Conservation (phyloP, 2,888 invertebrate species). For the Amiota minor region DNA sequence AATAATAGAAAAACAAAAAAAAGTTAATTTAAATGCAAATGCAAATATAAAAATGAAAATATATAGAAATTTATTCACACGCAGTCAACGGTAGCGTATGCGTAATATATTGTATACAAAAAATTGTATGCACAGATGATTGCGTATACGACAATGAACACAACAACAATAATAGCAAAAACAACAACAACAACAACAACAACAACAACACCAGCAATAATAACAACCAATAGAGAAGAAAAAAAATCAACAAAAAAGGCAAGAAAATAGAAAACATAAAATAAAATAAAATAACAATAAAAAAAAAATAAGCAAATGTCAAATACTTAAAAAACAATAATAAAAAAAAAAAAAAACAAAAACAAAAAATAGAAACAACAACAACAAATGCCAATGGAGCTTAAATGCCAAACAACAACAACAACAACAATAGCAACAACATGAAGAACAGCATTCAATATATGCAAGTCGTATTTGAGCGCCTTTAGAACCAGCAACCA, state of each 20-base stretch:
- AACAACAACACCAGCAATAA: not conserved
- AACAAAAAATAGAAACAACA: too few species aligned
- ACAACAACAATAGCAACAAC: too few species aligned
- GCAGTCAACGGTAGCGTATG: too few species aligned
- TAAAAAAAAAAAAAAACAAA: not conserved
- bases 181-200: too few species aligned
- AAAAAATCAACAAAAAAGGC: not conserved
- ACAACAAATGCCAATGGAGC: not conserved
- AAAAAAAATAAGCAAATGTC: not conserved
- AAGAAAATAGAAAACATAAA: constrained; percentile 4
- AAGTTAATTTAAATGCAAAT: too few species aligned
- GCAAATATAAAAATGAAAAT: too few species aligned
- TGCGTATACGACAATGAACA: not conserved
- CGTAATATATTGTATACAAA: too few species aligned
- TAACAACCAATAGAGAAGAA: not conserved
- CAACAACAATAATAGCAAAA: not conserved
- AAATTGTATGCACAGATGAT: too few species aligned
- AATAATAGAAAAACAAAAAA: too few species aligned
- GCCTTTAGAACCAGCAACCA: too few species aligned
- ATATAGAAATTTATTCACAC: too few species aligned
- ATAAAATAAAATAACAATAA: constrained; percentile 5
- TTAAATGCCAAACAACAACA: not conserved
- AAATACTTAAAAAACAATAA: not conserved
- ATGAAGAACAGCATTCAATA: not conserved
- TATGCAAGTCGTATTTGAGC: too few species aligned